Evolutionary conservation across 2,888 invertebrate species (phyloP), one percentile per base, ranked within the genome.

Genomic region (Oscheius sp.): DNA sequence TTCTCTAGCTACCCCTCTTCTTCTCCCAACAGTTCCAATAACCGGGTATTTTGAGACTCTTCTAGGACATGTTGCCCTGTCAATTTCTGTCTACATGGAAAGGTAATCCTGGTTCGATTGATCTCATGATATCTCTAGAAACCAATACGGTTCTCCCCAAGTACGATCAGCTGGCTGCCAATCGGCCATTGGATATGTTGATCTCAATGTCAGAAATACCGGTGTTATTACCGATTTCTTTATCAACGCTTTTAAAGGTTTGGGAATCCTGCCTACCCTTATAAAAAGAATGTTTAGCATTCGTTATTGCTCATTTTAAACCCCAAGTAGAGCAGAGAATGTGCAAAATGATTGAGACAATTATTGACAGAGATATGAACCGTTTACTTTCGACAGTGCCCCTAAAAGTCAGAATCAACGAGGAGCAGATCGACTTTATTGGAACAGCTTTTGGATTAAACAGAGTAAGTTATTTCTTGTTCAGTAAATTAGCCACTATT

Each of bases 181-280:
- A 53, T 75, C 86, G 21, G 75, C 83, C 9, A 82, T 87, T 52
- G 87, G 87, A 18, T 87, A 88, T 63, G 87, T 87, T 18, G 87
- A 87, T 73, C 66, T 87, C 73, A 87, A 86, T 72, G 87, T 87
- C 3, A 64, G 87, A 46, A 87, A 87, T 78, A 87, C 87, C 6
- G 87, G 87, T 27, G 86, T 87, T 27, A 76, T 87, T 43, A 87
- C 87, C 7, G 87, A 87, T 74, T 87, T 87, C 75, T 88, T 87
- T 76, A 87, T 87, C 56, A 87, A 87, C 61, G 84, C 86, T 9
- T 87, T 87, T 71, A 87, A 87, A 78, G 81, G 87, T 87, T 21
- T 55, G 29, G 18, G 25, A 5, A 53, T 61, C 1, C 25, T 41
- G 55, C 25, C 25, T 53, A 35, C 1, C 6, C 23, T 9, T 23